Percentiles rank a stretch among this genome's conserved stretches.
These are phyloP conservation scores for Dolichoris vasculosae DNA, from an alignment of 1,140 invertebrate species.

Conservation along the genomic window DNA sequence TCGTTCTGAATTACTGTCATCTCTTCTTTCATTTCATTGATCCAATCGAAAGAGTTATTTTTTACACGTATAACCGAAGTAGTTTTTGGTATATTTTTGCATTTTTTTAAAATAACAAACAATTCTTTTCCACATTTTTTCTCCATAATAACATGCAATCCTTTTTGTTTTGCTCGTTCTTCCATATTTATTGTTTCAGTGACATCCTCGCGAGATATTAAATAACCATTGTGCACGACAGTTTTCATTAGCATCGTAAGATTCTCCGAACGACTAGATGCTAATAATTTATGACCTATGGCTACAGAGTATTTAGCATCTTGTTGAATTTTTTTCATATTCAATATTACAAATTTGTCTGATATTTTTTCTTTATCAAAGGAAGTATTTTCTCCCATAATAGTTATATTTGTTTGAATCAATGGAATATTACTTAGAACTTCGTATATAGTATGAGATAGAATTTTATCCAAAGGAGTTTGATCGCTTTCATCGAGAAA, in stretches of 20 bases:
- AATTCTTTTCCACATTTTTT: slow-evolving; percentile 63
- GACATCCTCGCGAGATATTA: slow-evolving; percentile 70
- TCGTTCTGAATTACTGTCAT: slow-evolving; percentile 75
- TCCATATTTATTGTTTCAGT: slow-evolving; percentile 59
- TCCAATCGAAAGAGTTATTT: slow-evolving; percentile 74
- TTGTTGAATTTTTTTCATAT: slow-evolving; percentile 75
- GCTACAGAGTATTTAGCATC: slow-evolving; percentile 78
- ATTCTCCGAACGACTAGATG: slow-evolving; percentile 44
- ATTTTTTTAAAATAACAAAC: slow-evolving; percentile 67
- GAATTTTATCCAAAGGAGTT: slow-evolving; percentile 73
- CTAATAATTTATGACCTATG: slow-evolving; percentile 68
- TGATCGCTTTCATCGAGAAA: slow-evolving; percentile 75
- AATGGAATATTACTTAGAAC: slow-evolving; percentile 77
- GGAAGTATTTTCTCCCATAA: slow-evolving; percentile 64
- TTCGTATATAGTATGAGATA: slow-evolving; percentile 72
- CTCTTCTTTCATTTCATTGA: slow-evolving; percentile 73
- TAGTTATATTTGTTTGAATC: slow-evolving; percentile 76
- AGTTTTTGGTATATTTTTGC: slow-evolving; percentile 52
- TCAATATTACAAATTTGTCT: slow-evolving; percentile 76
- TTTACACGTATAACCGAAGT: slow-evolving; percentile 60
- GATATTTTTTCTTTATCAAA: slow-evolving; percentile 74
- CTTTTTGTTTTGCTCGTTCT: slow-evolving; percentile 44
- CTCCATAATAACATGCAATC: slow-evolving; percentile 62
- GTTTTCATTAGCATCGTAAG: slow-evolving; percentile 62
- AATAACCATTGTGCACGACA: slow-evolving; percentile 71